A percentile compares a stretch with the other conserved stretches of the same genome.
Evolutionary conservation across 1,140 invertebrate genomes (phyloP).

Genomic region (Psix sp.): DNA sequence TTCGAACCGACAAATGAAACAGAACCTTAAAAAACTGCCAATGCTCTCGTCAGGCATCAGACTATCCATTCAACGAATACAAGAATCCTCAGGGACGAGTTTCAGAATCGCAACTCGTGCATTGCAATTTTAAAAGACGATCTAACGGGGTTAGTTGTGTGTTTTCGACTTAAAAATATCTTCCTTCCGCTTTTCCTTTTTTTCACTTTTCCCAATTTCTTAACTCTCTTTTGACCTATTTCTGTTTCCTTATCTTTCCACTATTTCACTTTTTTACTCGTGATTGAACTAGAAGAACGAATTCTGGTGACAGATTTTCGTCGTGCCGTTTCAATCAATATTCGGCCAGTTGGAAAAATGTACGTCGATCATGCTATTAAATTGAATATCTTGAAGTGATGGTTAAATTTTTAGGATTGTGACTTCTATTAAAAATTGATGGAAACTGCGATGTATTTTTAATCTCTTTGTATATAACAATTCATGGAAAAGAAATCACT

Average conservation of each 20-base stretch:
- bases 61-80: slow-evolving; percentile 51
- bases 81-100: slow-evolving; percentile 50
- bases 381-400: slow-evolving; percentile 37
- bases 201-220: slow-evolving; percentile 36
- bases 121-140: slow-evolving; percentile 53
- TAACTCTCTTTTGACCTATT: slow-evolving; percentile 43
- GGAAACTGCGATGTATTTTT: background rate
- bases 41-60: slow-evolving; percentile 55
- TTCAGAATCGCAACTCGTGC: slow-evolving; percentile 59
- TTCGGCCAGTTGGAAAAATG: slow-evolving; percentile 64
- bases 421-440: slow-evolving; percentile 16
- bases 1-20: slow-evolving; percentile 53
- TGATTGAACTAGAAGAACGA: slow-evolving; percentile 51
- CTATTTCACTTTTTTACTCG: slow-evolving; percentile 54
- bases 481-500: no score
- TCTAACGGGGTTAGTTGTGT: slow-evolving; percentile 51
- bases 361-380: slow-evolving; percentile 50
- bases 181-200: slow-evolving; percentile 34
- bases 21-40: slow-evolving; percentile 42
- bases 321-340: slow-evolving; percentile 59
- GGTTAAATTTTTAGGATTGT: slow-evolving; percentile 31
- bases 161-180: slow-evolving; percentile 55
- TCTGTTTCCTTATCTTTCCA: slow-evolving; percentile 53
- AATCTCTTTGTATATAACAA: no score
- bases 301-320: slow-evolving; percentile 59